Conservation (phyloP, 2,797 vertebrate genomes). For the Centropyge bicolor region DNA sequence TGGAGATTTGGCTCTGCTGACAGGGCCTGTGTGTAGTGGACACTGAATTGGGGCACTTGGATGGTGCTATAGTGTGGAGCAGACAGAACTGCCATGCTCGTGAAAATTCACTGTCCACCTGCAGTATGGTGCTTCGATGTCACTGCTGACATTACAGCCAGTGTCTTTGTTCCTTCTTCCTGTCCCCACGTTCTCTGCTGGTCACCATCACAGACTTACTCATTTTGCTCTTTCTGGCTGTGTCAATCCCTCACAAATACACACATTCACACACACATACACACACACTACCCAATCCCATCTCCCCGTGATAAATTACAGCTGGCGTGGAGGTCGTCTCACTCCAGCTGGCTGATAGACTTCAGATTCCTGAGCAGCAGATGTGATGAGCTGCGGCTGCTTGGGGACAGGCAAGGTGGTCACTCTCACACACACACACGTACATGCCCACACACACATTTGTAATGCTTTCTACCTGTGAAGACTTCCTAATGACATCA, state of each 20-base stretch:
- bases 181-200: slow-evolving; percentile 1
- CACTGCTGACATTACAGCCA: background rate
- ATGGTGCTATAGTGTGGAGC: slow-evolving; percentile 39
- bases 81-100: slow-evolving; percentile 19
- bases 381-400: slow-evolving; percentile 64
- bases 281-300: slow-evolving; percentile 34
- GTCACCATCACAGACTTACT: slow-evolving; percentile 22
- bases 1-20: slow-evolving; percentile 73
- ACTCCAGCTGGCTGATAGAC: slow-evolving; percentile 75
- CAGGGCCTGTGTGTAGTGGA: slow-evolving; percentile 48
- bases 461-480: background rate
- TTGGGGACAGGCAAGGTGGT: slow-evolving; percentile 53
- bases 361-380: slow-evolving; percentile 73
- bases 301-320: slow-evolving; percentile 70
- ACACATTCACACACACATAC: slow-evolving; percentile 8
- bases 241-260: slow-evolving; percentile 35
- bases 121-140: slow-evolving; percentile 10
- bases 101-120: slow-evolving; percentile 36
- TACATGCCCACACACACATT: background rate
- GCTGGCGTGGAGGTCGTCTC: slow-evolving; percentile 72
- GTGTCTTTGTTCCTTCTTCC: background rate
- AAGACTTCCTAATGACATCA: background rate
- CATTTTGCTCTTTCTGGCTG: slow-evolving; percentile 40
- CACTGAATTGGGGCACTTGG: slow-evolving; percentile 63
- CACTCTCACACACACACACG: slow-evolving; percentile 6